Percentiles rank a stretch among this genome's conserved stretches.
phyloP scores from a whole-genome alignment of 2,113 vertebrate species.

The Axis porcinus region DNA sequence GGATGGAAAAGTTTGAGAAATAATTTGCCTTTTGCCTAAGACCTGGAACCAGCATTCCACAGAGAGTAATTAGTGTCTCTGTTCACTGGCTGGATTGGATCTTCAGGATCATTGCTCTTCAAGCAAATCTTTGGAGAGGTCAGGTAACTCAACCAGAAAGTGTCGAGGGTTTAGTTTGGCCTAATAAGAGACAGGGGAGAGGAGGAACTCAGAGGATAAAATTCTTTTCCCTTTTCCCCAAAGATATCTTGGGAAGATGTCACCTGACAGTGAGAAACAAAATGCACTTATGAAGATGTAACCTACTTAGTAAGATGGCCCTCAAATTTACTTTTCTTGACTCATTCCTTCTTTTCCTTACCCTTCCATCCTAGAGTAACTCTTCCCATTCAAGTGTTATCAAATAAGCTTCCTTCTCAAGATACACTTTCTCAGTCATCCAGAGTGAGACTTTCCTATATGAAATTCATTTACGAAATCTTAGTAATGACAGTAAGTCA shows the following conservation, averaged over 20 bases:
- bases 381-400: neutral
- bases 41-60: neutral
- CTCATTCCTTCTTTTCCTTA: neutral
- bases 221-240: neutral
- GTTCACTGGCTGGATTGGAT: fast-evolving
- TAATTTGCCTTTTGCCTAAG: neutral
- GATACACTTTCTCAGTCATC: neutral
- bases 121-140: neutral
- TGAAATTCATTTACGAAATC: neutral
- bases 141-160: neutral
- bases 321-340: neutral
- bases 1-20: neutral
- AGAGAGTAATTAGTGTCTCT: neutral
- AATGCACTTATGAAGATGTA: neutral
- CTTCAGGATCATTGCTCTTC: neutral
- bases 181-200: neutral
- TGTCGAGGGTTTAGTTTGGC: neutral
- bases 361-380: neutral
- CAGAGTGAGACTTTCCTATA: neutral
- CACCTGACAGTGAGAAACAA: neutral
- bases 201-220: neutral
- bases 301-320: neutral
- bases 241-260: neutral
- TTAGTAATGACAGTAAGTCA: neutral
- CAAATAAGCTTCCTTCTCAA: neutral